Evolutionary conservation across 2,113 vertebrate species (phyloP).

Genomic region (Xyliphius kryptos): DNA sequence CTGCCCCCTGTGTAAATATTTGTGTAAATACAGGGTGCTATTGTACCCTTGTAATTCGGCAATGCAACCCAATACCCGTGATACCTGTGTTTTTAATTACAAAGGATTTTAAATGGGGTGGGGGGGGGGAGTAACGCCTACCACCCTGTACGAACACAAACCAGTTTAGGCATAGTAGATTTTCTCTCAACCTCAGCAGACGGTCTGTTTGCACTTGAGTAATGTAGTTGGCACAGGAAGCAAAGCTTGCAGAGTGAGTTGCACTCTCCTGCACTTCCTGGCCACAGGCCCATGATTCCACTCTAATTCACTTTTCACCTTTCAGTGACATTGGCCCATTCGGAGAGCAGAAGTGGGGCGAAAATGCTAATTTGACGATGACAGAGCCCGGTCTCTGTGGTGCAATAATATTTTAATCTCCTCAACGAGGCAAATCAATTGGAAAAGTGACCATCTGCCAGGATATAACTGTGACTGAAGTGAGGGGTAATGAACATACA

Average conservation of each 20-base stretch:
- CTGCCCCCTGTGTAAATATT: constrained; percentile 40
- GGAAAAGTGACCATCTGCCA: constrained; percentile 85
- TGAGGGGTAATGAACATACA: constrained; percentile 71
- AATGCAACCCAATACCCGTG: constrained; percentile 27
- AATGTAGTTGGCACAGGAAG: constrained; percentile 5
- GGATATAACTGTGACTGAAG: constrained; percentile 63
- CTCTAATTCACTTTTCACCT: constrained; percentile 70
- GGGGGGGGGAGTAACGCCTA: not conserved
- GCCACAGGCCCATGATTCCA: constrained; percentile 56
- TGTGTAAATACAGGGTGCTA: constrained; percentile 38
- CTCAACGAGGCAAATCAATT: constrained; percentile 78
- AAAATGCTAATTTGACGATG: constrained; percentile 64
- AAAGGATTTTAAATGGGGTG: constrained; percentile 25
- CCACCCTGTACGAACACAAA: constrained; percentile 12
- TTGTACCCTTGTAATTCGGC: constrained; percentile 25
- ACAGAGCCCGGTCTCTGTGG: constrained; percentile 71
- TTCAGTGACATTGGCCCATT: constrained; percentile 68
- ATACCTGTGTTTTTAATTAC: constrained; percentile 40
- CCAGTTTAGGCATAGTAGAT: not conserved
- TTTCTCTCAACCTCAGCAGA: not conserved
- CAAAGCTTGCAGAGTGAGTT: constrained; percentile 1
- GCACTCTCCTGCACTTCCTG: constrained; percentile 6
- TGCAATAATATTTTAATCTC: constrained; percentile 77
- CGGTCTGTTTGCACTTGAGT: not conserved
- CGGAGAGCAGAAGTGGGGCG: constrained; percentile 59